A percentile compares a stretch with the other conserved stretches of the same genome.
Conservation (phyloP, 2,888 invertebrate species). For the Scaptomyza parva region DNA sequence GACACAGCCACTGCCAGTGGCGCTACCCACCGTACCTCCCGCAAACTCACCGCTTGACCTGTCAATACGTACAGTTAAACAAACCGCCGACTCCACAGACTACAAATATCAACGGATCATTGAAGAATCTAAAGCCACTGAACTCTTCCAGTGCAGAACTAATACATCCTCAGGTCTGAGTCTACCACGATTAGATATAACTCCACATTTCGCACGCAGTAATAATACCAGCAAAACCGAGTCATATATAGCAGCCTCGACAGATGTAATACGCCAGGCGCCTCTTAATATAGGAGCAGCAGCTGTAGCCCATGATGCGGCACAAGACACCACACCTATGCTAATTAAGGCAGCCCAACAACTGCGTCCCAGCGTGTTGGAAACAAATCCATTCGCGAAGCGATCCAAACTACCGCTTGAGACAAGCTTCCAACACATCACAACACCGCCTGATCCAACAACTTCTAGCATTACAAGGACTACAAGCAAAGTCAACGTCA, state of each 20-base stretch:
- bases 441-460: conserved; percentile 3
- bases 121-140: background rate
- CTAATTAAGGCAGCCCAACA: conserved; percentile 73
- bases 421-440: conserved; percentile 64
- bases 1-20: background rate
- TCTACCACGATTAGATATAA: conserved; percentile 92
- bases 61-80: conserved; percentile 94
- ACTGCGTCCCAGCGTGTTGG: conserved; percentile 79
- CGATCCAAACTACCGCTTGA: conserved; percentile 67
- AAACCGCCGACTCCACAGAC: conserved; percentile 94
- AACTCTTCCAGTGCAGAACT: background rate
- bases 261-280: conserved; percentile 58
- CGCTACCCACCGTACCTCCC: conserved; percentile 27
- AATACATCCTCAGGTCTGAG: conserved; percentile 58
- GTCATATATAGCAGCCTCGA: conserved; percentile 16
- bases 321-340: conserved; percentile 30
- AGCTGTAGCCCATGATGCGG: background rate
- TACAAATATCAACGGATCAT: conserved; percentile 70
- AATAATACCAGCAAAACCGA: conserved; percentile 6
- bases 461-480: conserved; percentile 15
- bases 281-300: conserved; percentile 25
- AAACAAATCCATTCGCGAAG: conserved; percentile 80
- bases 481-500: conserved; percentile 24
- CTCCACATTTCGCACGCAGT: conserved; percentile 88
- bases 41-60: conserved; percentile 91